Base-by-base conservation (phyloP, 1,140 invertebrate genomes). In the Delia radicum region DNA sequence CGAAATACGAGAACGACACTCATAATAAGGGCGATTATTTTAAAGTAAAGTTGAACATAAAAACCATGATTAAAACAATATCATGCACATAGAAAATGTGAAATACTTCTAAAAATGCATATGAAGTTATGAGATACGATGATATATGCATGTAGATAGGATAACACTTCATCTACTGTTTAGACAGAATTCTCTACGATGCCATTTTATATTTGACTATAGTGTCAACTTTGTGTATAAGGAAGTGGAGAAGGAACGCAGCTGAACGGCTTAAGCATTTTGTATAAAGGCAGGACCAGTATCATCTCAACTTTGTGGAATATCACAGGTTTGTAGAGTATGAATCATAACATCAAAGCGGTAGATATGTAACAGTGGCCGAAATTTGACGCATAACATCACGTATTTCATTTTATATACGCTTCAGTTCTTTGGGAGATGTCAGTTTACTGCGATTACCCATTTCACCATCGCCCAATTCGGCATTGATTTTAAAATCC, bases 401-500 rank as follows among this genome's bases (percentile, higher is more conserved):
- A 21, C 94, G 87, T 74, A 99, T 99, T 88, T 98, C 96, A 84
- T 93, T 94, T 81, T 97, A 94, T 67, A 99, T 98, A 82, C 93
- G 92, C 86, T 96, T 94, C 6, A 95, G 85, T 67, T 93, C 91
- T 78, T 93, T 92, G 37, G 87, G 90, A 33, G 89, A 87, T 3
- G 90, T 89, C 0, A 88, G 82, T 77, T 90, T 88, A 8, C 87
- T 85, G 26, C 85, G 75, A 75, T 81, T 82, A 12, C 76, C 80
- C 21, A 85, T 87, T 63, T 89, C 88, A 65, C 88, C 87, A 79
- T 92, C 88, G 15, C 89, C 91, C 42, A 87, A 80, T 81, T 94
- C 93, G 79, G 94, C 94, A 82, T 93, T 93, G 26, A 99, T 91
- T 82, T 96, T 95, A 85, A 99, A 99, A 86, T 99, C 97, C 98